Evolutionary conservation across 2,888 invertebrate genomes (phyloP), one percentile per base, ranked within the genome.

Genomic region (Dryomyza anilis): DNA sequence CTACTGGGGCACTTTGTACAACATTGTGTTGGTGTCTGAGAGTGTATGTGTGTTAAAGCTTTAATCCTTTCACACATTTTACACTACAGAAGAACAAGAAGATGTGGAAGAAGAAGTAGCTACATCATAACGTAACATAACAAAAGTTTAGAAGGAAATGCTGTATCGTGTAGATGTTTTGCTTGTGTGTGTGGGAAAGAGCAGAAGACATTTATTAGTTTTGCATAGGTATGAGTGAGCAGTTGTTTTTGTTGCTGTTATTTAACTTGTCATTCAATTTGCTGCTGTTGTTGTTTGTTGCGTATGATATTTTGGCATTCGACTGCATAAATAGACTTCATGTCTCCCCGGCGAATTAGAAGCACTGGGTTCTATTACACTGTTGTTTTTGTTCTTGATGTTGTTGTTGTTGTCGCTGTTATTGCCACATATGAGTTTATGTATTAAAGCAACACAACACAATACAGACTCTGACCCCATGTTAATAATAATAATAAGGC

Each of bases 401-500:
- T 39, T 39, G 3, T n/a, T 39, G 2, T 39, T 2, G 39, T 39
- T 7, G 39, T 39, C n/a, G 3, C n/a, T 6, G 3, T 39, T 39
- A n/a, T 39, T 39, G 39, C n/a, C n/a, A n/a, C n/a, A n/a, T n/a
- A n/a, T n/a, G n/a, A n/a, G n/a, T n/a, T n/a, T n/a, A n/a, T n/a
- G n/a, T n/a, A n/a, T n/a, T n/a, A n/a, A n/a, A n/a, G n/a, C n/a
- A n/a, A n/a, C n/a, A n/a, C n/a, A n/a, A n/a, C n/a, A n/a, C n/a
- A n/a, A n/a, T n/a, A n/a, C n/a, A n/a, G n/a, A 33, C 53, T 63
- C 66, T 69, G 69, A 66, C 67, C 68, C 64, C 69, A 52, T 71
- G 70, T 69, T 71, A 69, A 71, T 71, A 71, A 71, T 68, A 67
- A 67, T 68, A 70, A 67, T 76, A 43, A 43, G n/a, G 43, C 43